phyloP scores from a whole-genome alignment of 2,113 vertebrate species.

The Bucco capensis region DNA sequence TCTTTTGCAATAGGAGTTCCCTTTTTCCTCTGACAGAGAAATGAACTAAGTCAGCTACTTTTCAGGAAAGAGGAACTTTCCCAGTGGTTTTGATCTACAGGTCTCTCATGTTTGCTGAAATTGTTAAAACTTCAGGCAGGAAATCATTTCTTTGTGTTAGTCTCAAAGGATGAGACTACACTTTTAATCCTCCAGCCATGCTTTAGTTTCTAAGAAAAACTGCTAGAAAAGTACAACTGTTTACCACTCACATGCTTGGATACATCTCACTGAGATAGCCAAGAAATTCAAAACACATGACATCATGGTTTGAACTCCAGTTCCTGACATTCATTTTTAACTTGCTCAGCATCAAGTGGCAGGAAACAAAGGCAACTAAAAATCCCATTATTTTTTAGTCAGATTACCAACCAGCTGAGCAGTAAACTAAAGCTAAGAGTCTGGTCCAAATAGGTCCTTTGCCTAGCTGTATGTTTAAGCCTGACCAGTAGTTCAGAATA shows the following conservation, averaged over 20 bases:
- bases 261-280: not conserved
- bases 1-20: conserved; percentile 20
- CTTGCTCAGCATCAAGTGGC: not conserved
- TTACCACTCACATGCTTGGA: not conserved
- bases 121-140: not conserved
- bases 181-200: not conserved
- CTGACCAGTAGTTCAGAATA: not conserved
- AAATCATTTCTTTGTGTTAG: not conserved
- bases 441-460: not conserved
- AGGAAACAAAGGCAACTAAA: not conserved
- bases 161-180: not conserved
- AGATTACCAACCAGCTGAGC: not conserved
- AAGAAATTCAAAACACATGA: not conserved
- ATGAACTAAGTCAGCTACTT: not conserved
- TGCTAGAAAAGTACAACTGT: not conserved
- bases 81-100: conserved; percentile 18
- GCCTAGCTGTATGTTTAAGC: not conserved
- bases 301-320: not conserved
- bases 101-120: not conserved
- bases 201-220: not conserved
- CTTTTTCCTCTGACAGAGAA: not conserved
- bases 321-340: not conserved
- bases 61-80: not conserved
- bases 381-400: not conserved
- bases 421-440: not conserved